Base-by-base conservation (phyloP, 2,113 vertebrate species). In the Mus spicilegus region DNA sequence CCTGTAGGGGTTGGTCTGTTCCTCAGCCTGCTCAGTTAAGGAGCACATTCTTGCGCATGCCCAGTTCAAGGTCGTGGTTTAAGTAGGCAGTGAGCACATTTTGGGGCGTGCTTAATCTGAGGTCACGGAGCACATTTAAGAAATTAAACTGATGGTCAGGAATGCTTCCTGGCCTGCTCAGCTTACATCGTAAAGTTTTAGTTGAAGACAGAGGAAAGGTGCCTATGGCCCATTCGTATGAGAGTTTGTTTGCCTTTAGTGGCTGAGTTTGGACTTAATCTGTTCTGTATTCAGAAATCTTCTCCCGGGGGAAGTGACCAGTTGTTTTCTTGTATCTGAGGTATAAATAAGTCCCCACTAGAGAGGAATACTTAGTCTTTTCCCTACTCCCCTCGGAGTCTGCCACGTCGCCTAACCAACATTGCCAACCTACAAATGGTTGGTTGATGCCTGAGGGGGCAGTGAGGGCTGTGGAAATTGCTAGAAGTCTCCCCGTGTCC, bases 381-480 rank as follows among this genome's bases (percentile, higher is more conserved):
- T 69, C 6, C 5, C 51, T 61, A 9, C 3, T 24, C 36, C 24
- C 46, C 26, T n/a, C 28, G 42, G 65, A 51, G n/a, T 24, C 42
- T 8, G 13, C 63, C 76, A 58, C 14, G 1, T 8, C 7, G 7
- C 4, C 67, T 69, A 42, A 4, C 30, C 30, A 69, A 51, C 19
- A 2, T 8, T 3, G 9, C 6, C 72, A 42, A 2, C 42, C 20
- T 56, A 22, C 20, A 84, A n/a, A 1, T 13, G 13, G 8, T 2
- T 13, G 13, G 8, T 1, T 26, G 12, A 8, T 3, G 5, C 56
- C 30, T 13, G 20, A 22, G 14, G 12, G 2, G 17, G 58, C 54
- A n/a, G 76, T 3, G 1, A 0, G 67, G 39, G 49, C 82, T 16
- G 14, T 54, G 75, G 93, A 88, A 76, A 54, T 39, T 1, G 49